Percentiles rank a stretch among this genome's conserved stretches.
phyloP scores from a whole-genome alignment of 2,113 vertebrate genomes.

The Eurystomus gularis region DNA sequence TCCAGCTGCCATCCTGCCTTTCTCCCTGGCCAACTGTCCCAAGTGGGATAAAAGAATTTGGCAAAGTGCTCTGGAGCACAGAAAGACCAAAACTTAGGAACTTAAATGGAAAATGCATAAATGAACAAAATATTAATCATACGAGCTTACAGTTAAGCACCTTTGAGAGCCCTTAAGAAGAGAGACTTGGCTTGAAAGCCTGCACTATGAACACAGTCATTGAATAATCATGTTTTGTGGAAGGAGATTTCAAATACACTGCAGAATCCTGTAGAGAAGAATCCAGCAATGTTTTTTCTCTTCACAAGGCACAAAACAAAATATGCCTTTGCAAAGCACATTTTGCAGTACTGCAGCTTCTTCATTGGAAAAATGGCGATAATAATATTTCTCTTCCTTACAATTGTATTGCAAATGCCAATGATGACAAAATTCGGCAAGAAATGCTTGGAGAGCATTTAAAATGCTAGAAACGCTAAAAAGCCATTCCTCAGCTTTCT shows the following conservation, averaged over 20 bases:
- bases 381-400: background rate
- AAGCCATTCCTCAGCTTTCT: background rate
- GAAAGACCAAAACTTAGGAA: slow-evolving; percentile 12
- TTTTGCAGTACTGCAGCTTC: background rate
- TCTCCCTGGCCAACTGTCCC: background rate
- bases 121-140: slow-evolving; percentile 54
- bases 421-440: background rate
- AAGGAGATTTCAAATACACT: slow-evolving; percentile 29
- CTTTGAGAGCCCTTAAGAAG: slow-evolving; percentile 44
- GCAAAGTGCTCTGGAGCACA: background rate
- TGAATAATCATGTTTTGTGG: slow-evolving; percentile 44
- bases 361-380: background rate
- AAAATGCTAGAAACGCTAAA: background rate
- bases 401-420: background rate
- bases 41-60: slow-evolving; percentile 1
- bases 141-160: slow-evolving; percentile 28
- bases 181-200: slow-evolving; percentile 36
- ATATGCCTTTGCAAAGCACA: background rate
- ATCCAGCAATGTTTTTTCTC: background rate
- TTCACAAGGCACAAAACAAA: background rate
- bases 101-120: slow-evolving; percentile 35
- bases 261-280: background rate
- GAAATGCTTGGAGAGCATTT: background rate
- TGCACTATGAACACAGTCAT: slow-evolving; percentile 1
- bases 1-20: background rate